phyloP scores from a whole-genome alignment of 2,797 vertebrate species.

The Dendrocincla fuliginosa region DNA sequence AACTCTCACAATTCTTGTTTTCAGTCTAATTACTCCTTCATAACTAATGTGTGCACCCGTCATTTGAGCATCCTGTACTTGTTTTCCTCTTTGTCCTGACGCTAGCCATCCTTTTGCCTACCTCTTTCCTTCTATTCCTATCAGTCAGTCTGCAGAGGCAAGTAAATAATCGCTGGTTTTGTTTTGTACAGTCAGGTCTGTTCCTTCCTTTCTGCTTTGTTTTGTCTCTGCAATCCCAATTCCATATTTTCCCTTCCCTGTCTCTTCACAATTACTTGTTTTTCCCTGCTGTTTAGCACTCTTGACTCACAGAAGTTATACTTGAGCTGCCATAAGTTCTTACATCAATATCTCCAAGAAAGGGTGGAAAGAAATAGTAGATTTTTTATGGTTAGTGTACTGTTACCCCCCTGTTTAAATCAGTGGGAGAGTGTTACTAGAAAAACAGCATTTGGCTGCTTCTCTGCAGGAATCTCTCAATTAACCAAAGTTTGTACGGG shows the following conservation, averaged over 20 bases:
- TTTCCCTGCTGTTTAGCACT: background rate
- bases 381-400: background rate
- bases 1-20: background rate
- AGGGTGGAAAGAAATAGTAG: background rate
- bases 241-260: background rate
- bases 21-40: background rate
- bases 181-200: background rate
- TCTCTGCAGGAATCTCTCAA: slow-evolving; percentile 15
- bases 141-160: background rate
- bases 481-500: background rate
- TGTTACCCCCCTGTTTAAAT: background rate
- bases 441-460: background rate
- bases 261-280: background rate
- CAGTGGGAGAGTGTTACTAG: background rate
- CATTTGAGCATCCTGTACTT: background rate
- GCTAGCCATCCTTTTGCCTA: background rate
- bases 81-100: background rate
- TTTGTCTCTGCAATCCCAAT: background rate
- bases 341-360: background rate
- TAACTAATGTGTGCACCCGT: background rate
- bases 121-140: background rate
- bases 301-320: background rate
- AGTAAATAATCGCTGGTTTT: background rate
- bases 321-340: background rate
- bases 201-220: background rate